phyloP scores from a whole-genome alignment of 2,888 invertebrate species.

The Callyntrura sp. region DNA sequence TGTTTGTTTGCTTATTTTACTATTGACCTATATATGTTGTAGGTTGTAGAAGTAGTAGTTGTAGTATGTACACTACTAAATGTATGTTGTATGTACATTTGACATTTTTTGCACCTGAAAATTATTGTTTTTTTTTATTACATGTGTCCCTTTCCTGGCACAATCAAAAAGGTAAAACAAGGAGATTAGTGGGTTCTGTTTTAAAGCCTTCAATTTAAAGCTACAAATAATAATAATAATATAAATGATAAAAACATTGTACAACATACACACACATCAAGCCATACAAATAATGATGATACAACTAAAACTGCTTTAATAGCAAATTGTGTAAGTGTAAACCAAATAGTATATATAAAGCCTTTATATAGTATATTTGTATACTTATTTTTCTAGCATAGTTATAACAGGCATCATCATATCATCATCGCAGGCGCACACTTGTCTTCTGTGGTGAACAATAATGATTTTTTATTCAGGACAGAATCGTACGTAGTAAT shows the following conservation, averaged over 20 bases:
- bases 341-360: no score
- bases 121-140: conserved; percentile 39
- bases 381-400: background rate
- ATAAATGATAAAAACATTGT: no score
- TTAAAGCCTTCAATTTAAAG: conserved; percentile 28
- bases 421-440: background rate
- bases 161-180: conserved; percentile 65
- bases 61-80: no score
- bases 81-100: conserved; percentile 61
- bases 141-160: conserved; percentile 76
- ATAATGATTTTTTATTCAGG: no score
- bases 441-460: no score
- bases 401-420: background rate
- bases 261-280: background rate
- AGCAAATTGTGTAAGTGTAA: conserved; percentile 8
- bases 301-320: background rate
- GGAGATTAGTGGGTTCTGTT: conserved; percentile 5
- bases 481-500: background rate
- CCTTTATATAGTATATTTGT: background rate
- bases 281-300: background rate
- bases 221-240: conserved; percentile 25
- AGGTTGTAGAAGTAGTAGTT: no score
- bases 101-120: conserved; percentile 73
- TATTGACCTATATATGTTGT: background rate
- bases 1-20: conserved; percentile 31